Percentiles rank a stretch among this genome's conserved stretches.
These are phyloP conservation scores for Pogona vitticeps DNA, from an alignment of 2,113 vertebrate genomes.

Conservation along the genomic window DNA sequence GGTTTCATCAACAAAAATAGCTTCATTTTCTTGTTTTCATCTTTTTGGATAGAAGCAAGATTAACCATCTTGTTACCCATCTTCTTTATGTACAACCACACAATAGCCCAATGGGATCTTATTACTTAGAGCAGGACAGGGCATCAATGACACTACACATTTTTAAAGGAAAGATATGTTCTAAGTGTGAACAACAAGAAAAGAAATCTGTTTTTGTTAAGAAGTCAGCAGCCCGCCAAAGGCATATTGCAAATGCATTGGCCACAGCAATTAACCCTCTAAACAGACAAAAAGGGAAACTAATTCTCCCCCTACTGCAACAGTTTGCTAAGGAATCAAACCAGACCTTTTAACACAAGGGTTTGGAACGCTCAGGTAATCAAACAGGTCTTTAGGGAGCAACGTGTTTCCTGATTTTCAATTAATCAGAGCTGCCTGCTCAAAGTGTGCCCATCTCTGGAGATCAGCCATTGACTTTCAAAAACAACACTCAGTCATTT, in stretches of 20 bases:
- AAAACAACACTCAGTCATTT: slow-evolving; percentile 5
- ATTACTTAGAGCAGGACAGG: slow-evolving; percentile 25
- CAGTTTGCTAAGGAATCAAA: slow-evolving; percentile 23
- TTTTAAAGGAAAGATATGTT: slow-evolving; percentile 27
- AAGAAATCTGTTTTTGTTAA: slow-evolving; percentile 10
- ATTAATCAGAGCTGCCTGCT: slow-evolving; percentile 51
- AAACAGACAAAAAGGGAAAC: slow-evolving; percentile 40
- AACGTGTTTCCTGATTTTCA: slow-evolving; percentile 41
- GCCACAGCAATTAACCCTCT: slow-evolving; percentile 45
- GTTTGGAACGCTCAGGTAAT: slow-evolving; percentile 47
- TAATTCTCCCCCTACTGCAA: background rate
- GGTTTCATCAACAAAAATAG: slow-evolving; percentile 53
- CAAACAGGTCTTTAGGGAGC: slow-evolving; percentile 51
- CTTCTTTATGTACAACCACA: slow-evolving; percentile 58
- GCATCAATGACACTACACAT: slow-evolving; percentile 23
- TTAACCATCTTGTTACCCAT: slow-evolving; percentile 63
- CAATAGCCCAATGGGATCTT: slow-evolving; percentile 50
- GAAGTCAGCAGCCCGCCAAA: slow-evolving; percentile 26
- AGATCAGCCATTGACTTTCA: background rate
- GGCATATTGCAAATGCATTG: slow-evolving; percentile 52
- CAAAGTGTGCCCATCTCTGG: background rate
- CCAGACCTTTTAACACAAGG: slow-evolving; percentile 39
- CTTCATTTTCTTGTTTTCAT: slow-evolving; percentile 36
- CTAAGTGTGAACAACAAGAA: slow-evolving; percentile 36
- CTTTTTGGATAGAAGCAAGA: slow-evolving; percentile 41